phyloP scores from a whole-genome alignment of 2,888 invertebrate genomes.

The Dendrolimus pini region DNA sequence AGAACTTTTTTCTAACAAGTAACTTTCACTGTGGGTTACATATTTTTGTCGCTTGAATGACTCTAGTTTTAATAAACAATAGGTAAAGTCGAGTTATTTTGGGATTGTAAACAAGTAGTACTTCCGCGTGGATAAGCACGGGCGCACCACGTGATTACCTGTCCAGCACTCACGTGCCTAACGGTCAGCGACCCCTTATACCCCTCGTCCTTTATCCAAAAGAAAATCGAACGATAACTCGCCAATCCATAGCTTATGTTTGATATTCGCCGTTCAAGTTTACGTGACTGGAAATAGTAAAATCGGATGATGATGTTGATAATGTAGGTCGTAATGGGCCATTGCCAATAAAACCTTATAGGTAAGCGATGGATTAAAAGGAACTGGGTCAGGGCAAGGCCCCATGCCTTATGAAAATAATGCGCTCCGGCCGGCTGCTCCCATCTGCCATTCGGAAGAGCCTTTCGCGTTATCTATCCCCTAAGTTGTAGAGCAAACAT shows the following conservation, averaged over 20 bases:
- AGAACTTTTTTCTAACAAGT: too few relatives aligned
- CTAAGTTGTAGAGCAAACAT: constrained; percentile 29
- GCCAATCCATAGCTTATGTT: constrained; percentile 47
- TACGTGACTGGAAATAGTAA: constrained; percentile 77
- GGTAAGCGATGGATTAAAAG: constrained; percentile 75
- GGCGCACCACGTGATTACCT: constrained; percentile 18
- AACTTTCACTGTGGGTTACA: not conserved
- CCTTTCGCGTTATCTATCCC: constrained; percentile 42
- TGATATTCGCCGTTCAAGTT: constrained; percentile 69
- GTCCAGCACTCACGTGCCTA: constrained; percentile 23
- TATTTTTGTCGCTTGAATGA: not conserved
- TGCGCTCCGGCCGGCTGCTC: constrained; percentile 43
- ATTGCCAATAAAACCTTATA: constrained; percentile 76
- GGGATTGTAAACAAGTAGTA: not conserved
- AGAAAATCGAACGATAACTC: constrained; percentile 25
- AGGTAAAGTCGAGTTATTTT: not conserved
- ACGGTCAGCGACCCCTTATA: constrained; percentile 32
- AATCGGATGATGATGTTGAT: constrained; percentile 76
- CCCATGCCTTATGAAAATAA: constrained; percentile 65
- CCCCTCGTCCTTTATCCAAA: constrained; percentile 20
- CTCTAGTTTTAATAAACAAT: not conserved
- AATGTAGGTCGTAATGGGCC: constrained; percentile 75
- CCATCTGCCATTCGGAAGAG: constrained; percentile 36
- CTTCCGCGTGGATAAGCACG: not conserved
- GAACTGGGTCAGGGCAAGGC: constrained; percentile 69